These are phyloP conservation scores for Morinoia aosen DNA, from an alignment of 2,888 invertebrate species.

Conservation along the genomic window DNA sequence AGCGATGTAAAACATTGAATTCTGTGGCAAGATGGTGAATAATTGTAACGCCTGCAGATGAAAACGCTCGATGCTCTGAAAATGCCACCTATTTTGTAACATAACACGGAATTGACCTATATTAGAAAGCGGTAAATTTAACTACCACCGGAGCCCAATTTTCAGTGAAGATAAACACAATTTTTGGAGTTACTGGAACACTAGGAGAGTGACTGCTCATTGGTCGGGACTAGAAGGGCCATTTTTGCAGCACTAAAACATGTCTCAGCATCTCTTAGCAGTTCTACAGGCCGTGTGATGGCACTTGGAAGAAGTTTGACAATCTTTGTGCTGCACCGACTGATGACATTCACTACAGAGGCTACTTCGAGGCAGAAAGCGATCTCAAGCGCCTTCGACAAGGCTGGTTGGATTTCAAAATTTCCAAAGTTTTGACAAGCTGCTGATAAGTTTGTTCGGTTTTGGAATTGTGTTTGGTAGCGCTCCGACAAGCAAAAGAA, in stretches of 20 bases:
- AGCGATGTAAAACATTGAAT: background rate
- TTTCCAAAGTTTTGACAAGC: constrained; percentile 52
- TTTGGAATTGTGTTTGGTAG: constrained; percentile 45
- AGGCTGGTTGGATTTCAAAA: constrained; percentile 47
- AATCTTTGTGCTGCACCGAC: background rate
- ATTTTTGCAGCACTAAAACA: background rate
- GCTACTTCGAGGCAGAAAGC: constrained; percentile 30
- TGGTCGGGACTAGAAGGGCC: background rate
- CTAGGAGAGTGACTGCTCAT: background rate
- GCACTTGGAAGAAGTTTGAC: constrained; percentile 24
- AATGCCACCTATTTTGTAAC: background rate
- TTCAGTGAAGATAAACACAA: background rate
- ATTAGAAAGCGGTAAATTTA: background rate
- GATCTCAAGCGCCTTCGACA: constrained; percentile 23
- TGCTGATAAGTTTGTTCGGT: constrained; percentile 52
- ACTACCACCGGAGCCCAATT: background rate
- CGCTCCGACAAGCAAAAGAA: background rate
- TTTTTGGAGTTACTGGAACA: background rate
- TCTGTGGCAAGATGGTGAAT: background rate
- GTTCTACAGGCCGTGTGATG: background rate
- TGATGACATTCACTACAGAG: constrained; percentile 35
- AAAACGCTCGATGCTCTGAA: background rate
- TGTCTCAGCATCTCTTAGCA: background rate
- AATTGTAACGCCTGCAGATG: background rate
- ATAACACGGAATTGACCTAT: background rate